Conservation (phyloP, 2,888 invertebrate genomes). For the Scaptomyza caliginosa region DNA sequence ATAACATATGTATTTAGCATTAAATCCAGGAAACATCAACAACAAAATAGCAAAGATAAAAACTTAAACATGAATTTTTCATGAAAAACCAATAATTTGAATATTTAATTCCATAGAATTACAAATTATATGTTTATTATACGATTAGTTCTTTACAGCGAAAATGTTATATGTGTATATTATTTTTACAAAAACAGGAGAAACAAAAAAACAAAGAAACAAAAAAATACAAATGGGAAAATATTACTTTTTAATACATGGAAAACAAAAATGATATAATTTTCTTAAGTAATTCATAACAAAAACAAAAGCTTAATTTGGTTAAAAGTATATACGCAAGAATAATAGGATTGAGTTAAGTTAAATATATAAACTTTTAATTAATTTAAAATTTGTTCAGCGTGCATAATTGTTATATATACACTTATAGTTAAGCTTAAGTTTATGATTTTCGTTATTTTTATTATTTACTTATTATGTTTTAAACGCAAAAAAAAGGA, state of each 20-base stretch:
- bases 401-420: slow-evolving; percentile 79
- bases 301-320: slow-evolving; percentile 39
- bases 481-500: slow-evolving; percentile 72
- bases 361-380: slow-evolving; percentile 51
- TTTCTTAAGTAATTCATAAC: slow-evolving; percentile 46
- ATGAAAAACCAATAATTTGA: slow-evolving; percentile 27
- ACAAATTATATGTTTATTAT: slow-evolving; percentile 20
- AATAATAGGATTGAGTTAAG: slow-evolving; percentile 32
- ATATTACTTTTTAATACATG: slow-evolving; percentile 1
- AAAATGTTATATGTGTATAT: slow-evolving; percentile 51
- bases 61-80: slow-evolving; percentile 47
- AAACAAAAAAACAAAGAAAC: too few species aligned
- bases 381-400: slow-evolving; percentile 63
- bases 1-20: slow-evolving; percentile 55
- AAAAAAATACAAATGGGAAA: slow-evolving; percentile 27
- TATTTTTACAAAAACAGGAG: slow-evolving; percentile 41
- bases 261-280: slow-evolving; percentile 18
- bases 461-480: slow-evolving; percentile 78
- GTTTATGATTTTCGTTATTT: slow-evolving; percentile 79
- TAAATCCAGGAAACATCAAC: slow-evolving; percentile 30
- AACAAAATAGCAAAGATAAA: slow-evolving; percentile 53
- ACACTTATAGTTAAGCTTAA: slow-evolving; percentile 64
- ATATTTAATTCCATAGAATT: slow-evolving; percentile 50
- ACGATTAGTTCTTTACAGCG: slow-evolving; percentile 47
- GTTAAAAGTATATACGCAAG: slow-evolving; percentile 29